Conservation (phyloP, 2,113 vertebrate species). For the Meles meles region DNA sequence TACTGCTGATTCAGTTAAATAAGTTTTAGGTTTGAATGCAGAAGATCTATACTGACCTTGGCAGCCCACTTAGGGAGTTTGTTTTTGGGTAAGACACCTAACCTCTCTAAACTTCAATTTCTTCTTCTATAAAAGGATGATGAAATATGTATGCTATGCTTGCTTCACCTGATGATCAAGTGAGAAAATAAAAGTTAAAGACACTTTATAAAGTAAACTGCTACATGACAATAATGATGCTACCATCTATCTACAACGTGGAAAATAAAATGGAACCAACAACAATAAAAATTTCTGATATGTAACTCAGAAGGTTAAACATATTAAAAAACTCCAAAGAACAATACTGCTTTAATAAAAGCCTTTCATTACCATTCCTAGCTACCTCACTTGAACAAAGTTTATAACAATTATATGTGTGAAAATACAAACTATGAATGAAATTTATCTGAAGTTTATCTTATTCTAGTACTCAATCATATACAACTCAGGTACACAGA, state of each 20-base stretch:
- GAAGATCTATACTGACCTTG: background rate
- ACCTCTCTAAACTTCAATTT: background rate
- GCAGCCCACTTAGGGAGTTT: background rate
- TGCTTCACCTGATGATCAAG: background rate
- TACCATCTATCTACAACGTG: background rate
- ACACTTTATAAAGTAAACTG: background rate
- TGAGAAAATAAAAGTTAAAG: background rate
- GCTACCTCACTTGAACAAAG: background rate
- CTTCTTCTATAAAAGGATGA: background rate
- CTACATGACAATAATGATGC: background rate
- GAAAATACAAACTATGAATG: background rate
- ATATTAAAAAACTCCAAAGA: background rate
- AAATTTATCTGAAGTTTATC: background rate
- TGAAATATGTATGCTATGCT: background rate
- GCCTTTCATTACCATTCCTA: background rate
- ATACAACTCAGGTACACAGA: background rate
- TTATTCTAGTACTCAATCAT: background rate
- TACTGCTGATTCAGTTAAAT: background rate
- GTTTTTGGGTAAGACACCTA: background rate
- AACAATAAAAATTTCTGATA: background rate
- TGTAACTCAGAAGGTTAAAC: background rate
- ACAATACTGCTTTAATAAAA: background rate
- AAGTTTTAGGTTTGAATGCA: background rate
- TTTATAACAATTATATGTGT: background rate
- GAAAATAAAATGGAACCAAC: background rate